These are phyloP conservation scores for Taphrorychus bicolor DNA, from an alignment of 2,888 invertebrate species.

Conservation along the genomic window DNA sequence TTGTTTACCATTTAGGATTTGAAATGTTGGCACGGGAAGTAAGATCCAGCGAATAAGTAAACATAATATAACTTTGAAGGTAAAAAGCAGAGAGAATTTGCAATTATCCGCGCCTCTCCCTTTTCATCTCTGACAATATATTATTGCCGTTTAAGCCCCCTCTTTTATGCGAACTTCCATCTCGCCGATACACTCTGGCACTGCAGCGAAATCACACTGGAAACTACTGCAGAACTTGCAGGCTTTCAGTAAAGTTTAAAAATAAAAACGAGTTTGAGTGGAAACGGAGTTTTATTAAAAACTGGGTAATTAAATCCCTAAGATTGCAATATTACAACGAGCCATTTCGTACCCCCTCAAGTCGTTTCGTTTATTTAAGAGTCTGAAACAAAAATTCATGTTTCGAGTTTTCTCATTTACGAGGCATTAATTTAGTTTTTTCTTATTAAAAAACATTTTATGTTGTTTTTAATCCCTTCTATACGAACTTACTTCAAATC, in stretches of 20 bases:
- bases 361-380: slow-evolving; percentile 11
- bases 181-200: background rate
- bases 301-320: slow-evolving; percentile 8
- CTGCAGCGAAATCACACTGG: background rate
- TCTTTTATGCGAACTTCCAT: slow-evolving; percentile 9
- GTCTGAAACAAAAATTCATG: slow-evolving; percentile 19
- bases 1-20: slow-evolving; percentile 7
- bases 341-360: slow-evolving; percentile 9
- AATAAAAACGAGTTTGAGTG: background rate
- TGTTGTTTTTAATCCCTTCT: background rate
- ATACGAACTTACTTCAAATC: slow-evolving; percentile 25
- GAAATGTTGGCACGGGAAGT: background rate
- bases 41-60: slow-evolving; percentile 8
- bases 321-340: slow-evolving; percentile 22
- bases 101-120: slow-evolving; percentile 13
- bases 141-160: slow-evolving; percentile 21
- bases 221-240: no score
- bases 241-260: no score
- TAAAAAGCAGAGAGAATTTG: slow-evolving; percentile 20
- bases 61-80: slow-evolving; percentile 21
- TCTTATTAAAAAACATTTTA: no score
- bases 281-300: background rate
- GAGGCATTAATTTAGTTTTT: slow-evolving; percentile 47
- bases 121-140: slow-evolving; percentile 17
- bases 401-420: slow-evolving; percentile 46